phyloP scores from a whole-genome alignment of 2,888 invertebrate species.

The Chirona hameri region DNA sequence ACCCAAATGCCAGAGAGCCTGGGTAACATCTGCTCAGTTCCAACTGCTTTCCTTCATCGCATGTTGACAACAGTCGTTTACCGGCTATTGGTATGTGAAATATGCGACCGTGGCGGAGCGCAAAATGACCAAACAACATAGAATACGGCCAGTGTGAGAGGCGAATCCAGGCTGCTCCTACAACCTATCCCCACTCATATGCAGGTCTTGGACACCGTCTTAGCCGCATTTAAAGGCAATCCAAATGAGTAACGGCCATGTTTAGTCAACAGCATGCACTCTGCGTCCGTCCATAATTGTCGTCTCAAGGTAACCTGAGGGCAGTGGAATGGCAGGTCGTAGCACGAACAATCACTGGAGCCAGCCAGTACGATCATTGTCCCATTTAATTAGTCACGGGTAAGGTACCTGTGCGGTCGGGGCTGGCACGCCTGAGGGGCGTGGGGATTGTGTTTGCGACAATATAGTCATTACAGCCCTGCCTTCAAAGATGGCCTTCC shows the following conservation, averaged over 20 bases:
- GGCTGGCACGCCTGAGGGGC: too few species aligned
- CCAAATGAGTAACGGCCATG: neutral
- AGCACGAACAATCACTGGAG: neutral
- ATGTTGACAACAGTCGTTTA: too few species aligned
- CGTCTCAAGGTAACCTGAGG: neutral
- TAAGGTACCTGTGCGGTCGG: neutral
- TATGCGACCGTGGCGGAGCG: neutral
- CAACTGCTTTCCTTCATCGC: too few species aligned
- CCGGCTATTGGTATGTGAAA: too few species aligned
- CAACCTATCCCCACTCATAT: neutral
- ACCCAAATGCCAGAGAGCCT: too few species aligned
- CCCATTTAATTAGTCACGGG: neutral
- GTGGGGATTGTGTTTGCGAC: neutral
- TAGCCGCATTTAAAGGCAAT: neutral
- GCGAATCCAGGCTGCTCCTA: neutral
- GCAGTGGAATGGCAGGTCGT: neutral
- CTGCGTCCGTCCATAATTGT: neutral
- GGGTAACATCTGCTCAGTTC: too few species aligned
- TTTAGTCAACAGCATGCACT: neutral
- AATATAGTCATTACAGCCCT: neutral
- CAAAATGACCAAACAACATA: neutral
- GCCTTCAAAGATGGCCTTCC: too few species aligned
- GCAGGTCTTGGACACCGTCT: neutral
- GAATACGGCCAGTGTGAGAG: neutral
- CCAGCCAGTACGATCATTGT: neutral